Percentiles rank a stretch among this genome's conserved stretches.
Evolutionary conservation across 2,113 vertebrate species (phyloP).

Genomic region (Eurypyga helias): DNA sequence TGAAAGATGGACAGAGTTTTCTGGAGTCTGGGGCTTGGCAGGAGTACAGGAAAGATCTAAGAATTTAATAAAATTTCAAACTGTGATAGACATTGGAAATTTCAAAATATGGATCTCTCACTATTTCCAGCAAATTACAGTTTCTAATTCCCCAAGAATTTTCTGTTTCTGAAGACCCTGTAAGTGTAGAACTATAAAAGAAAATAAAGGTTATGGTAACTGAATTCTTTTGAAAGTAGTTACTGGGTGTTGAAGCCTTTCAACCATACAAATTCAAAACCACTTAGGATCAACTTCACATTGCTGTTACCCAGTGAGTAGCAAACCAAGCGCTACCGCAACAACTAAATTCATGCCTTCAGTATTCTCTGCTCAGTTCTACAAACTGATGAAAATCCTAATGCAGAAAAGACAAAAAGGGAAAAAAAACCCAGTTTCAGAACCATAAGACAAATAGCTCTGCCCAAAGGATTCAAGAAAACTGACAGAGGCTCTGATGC

Average conservation of each 20-base stretch:
- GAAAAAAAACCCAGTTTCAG: not conserved
- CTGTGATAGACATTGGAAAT: not conserved
- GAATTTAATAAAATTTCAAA: not conserved
- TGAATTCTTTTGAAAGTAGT: not conserved
- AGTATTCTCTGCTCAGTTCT: not conserved
- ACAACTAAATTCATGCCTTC: not conserved
- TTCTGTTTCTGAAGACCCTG: not conserved
- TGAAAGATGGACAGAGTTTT: constrained; percentile 23
- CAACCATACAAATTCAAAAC: not conserved
- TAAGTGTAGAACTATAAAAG: not conserved
- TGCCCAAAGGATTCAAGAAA: not conserved
- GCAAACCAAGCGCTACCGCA: not conserved
- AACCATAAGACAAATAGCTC: not conserved
- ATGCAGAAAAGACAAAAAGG: not conserved
- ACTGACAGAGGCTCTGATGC: not conserved
- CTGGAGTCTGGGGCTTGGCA: constrained; percentile 55
- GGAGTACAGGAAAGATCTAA: constrained; percentile 68
- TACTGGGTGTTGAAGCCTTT: not conserved
- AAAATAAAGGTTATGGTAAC: accelerated
- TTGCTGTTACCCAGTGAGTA: not conserved
- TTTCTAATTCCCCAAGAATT: not conserved
- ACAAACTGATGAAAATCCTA: not conserved
- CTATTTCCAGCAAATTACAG: not conserved
- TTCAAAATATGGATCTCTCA: accelerated
- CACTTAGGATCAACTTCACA: not conserved